Base-by-base conservation (phyloP, 2,888 invertebrate genomes). In the Drosophila picticornis region DNA sequence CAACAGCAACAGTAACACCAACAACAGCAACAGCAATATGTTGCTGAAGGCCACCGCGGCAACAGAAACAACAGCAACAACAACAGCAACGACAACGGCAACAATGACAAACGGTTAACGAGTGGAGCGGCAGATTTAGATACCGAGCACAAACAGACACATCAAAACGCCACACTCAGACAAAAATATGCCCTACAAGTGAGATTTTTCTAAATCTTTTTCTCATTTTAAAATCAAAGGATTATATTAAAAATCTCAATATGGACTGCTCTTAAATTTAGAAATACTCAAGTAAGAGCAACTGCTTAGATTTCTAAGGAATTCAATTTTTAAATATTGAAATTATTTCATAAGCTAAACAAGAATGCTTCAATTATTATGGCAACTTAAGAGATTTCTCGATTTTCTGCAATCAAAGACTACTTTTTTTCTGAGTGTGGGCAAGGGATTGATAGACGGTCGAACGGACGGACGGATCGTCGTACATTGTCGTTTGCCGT, bases 21-120 rank as follows among this genome's bases (percentile, higher is more conserved):
- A 46, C 73, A 77, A 68, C 66, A 63, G 53, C 72, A 64, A 63
- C 70, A 68, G 70, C 84, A 83, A 81, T 79, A 84, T 83, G 73
- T 80, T 77, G 79, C 81, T 81, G 84, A 84, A 84, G 86, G 84
- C 84, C 84, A 84, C 72, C 38, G 29, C 66, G 62, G 66, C 71
- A 61, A 60, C 36, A 51, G 59, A 60, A 73, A 63, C 46, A 60
- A 59, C 36, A 55, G 61, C 60, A 73, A 48, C 48, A 4, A 43
- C 59, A 57, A 29, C 58, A 11, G 16, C 64, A 75, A 70, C 50
- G 0, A 59, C 52, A 70, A 72, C 69, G 65, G 75, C 79, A 86
- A 84, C 81, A 84, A 87, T 79, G 83, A 87, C 85, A 84, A 85
- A 85, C 83, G 83, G 74, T 85, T 84, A 88, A 83, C 83, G 85